phyloP scores from a whole-genome alignment of 2,888 invertebrate species.

The Fragum fragum region DNA sequence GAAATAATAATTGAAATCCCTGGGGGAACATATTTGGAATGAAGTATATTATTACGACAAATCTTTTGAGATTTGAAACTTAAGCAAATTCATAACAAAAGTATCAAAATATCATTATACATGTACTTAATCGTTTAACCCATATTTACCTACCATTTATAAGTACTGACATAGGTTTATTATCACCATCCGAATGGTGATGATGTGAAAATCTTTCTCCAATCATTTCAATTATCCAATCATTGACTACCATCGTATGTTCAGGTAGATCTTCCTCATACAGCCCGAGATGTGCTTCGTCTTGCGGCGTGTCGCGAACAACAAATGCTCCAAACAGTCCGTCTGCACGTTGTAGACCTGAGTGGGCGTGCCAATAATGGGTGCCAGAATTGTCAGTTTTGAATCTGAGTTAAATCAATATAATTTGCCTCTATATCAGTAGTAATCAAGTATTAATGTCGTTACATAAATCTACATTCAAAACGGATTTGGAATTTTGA shows the following conservation, averaged over 20 bases:
- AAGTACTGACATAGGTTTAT: slow-evolving; percentile 93
- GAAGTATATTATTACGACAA: too few species aligned
- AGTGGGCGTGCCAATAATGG: slow-evolving; percentile 82
- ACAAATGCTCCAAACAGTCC: slow-evolving; percentile 80
- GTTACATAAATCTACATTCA: too few species aligned
- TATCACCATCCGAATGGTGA: slow-evolving; percentile 94
- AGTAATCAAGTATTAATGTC: too few species aligned
- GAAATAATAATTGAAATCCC: too few species aligned
- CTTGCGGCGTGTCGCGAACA: slow-evolving; percentile 89
- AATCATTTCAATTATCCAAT: slow-evolving; percentile 93
- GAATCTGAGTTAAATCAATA: slow-evolving; percentile 69
- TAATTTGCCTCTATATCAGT: too few species aligned
- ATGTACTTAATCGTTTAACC: background rate
- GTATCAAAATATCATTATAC: too few species aligned
- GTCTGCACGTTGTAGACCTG: slow-evolving; percentile 78
- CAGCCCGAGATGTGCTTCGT: slow-evolving; percentile 94
- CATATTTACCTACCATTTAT: slow-evolving; percentile 91
- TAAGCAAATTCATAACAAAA: too few species aligned
- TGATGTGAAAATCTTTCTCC: slow-evolving; percentile 93
- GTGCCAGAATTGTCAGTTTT: slow-evolving; percentile 76
- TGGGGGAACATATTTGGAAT: too few species aligned
- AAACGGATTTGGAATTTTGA: too few species aligned
- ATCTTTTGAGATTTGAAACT: too few species aligned
- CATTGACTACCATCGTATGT: slow-evolving; percentile 94
- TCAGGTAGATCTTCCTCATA: slow-evolving; percentile 96